Evolutionary conservation across 2,888 invertebrate species (phyloP).

Genomic region (Fragum fragum): DNA sequence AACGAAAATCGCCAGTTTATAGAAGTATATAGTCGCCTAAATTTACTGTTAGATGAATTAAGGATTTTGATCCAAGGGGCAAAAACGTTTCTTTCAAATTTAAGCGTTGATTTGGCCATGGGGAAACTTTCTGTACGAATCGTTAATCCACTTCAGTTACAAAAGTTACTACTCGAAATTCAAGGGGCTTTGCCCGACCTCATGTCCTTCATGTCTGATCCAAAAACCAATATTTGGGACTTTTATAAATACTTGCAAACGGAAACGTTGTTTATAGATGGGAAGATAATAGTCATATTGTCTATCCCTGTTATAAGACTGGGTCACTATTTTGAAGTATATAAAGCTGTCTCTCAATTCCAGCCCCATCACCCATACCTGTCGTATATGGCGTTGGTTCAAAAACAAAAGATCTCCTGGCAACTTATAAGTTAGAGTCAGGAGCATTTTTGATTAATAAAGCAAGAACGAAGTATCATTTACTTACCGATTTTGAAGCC

Average conservation of each 20-base stretch:
- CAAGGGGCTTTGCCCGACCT: neutral
- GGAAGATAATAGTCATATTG: neutral
- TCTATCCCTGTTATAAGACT: neutral
- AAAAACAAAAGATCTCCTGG: neutral
- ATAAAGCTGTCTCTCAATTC: neutral
- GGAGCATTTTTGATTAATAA: neutral
- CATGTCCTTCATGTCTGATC: neutral
- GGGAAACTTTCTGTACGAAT: neutral
- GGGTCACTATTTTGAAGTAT: neutral
- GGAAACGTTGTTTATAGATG: neutral
- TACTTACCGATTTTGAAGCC: neutral
- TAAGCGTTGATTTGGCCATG: too few species aligned
- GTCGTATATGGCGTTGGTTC: neutral
- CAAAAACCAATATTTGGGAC: constrained; percentile 3
- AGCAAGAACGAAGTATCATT: neutral
- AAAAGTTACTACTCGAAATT: neutral
- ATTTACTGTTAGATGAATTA: too few species aligned
- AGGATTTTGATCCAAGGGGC: too few species aligned
- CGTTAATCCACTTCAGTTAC: neutral
- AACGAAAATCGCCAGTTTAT: too few species aligned
- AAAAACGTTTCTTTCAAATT: too few species aligned
- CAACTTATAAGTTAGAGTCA: neutral
- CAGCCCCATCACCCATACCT: neutral
- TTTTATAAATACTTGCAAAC: neutral
- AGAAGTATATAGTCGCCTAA: too few species aligned